phyloP scores from a whole-genome alignment of 2,888 invertebrate genomes.

The Hymenopus coronatus region DNA sequence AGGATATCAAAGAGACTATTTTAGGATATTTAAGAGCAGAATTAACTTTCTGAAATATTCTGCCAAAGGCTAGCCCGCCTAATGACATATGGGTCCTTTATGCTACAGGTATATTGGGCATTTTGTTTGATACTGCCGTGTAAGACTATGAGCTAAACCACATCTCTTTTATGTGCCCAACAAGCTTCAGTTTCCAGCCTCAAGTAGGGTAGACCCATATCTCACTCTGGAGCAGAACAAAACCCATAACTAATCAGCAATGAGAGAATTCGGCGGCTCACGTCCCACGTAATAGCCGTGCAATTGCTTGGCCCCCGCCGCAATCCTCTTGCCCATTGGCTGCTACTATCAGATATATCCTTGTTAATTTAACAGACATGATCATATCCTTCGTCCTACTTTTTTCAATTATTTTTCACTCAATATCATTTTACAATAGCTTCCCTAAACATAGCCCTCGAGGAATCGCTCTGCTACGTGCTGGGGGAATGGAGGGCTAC shows the following conservation, averaged over 20 bases:
- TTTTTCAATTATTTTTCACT: constrained; percentile 18
- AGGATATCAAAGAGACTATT: too few relatives aligned
- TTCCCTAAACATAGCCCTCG: constrained; percentile 7
- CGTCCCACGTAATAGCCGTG: background rate
- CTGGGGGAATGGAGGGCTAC: background rate
- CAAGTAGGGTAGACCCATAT: background rate
- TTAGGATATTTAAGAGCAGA: too few relatives aligned
- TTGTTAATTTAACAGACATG: constrained; percentile 1
- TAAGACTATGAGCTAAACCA: too few relatives aligned
- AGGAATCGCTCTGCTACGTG: constrained; percentile 3
- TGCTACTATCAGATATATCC: background rate
- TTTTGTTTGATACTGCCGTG: too few relatives aligned
- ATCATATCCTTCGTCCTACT: background rate
- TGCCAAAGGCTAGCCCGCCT: too few relatives aligned
- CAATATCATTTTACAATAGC: constrained; percentile 21
- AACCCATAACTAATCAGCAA: background rate
- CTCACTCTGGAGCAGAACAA: background rate
- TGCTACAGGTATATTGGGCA: too few relatives aligned
- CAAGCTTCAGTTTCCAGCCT: too few relatives aligned
- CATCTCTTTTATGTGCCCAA: too few relatives aligned
- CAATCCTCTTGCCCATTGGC: background rate
- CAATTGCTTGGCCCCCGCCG: background rate
- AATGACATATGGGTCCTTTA: too few relatives aligned
- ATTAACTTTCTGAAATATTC: too few relatives aligned
- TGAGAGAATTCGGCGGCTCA: background rate